A percentile compares a stretch with the other conserved stretches of the same genome.
phyloP scores from a whole-genome alignment of 2,113 vertebrate species.

The Nanorana parkeri region DNA sequence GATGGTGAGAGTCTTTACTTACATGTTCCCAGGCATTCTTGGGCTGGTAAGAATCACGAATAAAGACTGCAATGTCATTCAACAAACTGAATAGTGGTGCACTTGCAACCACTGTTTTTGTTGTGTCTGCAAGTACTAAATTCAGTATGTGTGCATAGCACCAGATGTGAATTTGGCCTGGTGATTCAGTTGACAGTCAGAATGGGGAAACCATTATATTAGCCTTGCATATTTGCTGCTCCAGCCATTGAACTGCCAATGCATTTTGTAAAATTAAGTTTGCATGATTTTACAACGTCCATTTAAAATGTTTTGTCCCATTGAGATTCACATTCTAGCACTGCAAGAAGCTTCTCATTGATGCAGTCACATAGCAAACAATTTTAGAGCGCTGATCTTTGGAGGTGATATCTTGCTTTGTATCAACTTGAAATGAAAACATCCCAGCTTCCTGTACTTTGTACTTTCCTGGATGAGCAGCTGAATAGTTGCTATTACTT shows the following conservation, averaged over 20 bases:
- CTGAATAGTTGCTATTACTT: background rate
- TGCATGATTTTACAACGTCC: background rate
- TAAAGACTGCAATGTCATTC: too few species aligned
- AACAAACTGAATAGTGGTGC: too few species aligned
- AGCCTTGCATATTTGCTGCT: slow-evolving; percentile 22
- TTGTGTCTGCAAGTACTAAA: slow-evolving; percentile 52
- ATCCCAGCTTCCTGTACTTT: too few species aligned
- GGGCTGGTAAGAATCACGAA: too few species aligned
- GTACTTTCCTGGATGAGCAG: background rate
- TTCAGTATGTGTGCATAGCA: slow-evolving; percentile 53
- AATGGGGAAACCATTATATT: slow-evolving; percentile 45
- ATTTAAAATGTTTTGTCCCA: background rate
- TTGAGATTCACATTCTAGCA: background rate
- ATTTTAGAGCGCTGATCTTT: slow-evolving; percentile 1
- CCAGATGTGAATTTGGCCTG: slow-evolving; percentile 51
- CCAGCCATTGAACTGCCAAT: background rate
- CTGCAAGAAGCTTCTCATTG: slow-evolving; percentile 1
- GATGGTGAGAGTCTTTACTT: slow-evolving; percentile 42
- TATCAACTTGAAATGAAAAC: slow-evolving; percentile 2
- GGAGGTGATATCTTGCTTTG: background rate
- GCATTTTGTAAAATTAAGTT: background rate
- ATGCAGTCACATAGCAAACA: background rate
- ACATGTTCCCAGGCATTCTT: fast-evolving
- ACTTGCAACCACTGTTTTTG: background rate
- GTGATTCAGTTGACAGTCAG: slow-evolving; percentile 45